These are phyloP conservation scores for Pipistrellus pipistrellus DNA, from an alignment of 2,797 vertebrate genomes.

Conservation along the genomic window DNA sequence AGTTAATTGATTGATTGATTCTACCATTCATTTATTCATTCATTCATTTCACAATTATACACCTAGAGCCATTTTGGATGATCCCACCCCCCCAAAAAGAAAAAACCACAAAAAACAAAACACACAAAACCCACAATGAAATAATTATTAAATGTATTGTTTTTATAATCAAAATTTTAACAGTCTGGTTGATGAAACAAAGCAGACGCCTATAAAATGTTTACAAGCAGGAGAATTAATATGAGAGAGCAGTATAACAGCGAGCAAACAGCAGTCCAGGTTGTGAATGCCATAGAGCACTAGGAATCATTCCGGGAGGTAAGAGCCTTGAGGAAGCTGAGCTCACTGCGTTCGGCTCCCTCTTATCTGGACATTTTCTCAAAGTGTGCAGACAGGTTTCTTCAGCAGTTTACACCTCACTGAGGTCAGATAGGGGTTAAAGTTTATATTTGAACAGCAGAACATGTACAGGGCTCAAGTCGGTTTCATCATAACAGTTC, in stretches of 20 bases:
- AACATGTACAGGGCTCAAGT: background rate
- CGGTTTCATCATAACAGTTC: constrained; percentile 23
- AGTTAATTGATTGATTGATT: background rate
- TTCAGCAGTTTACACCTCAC: background rate
- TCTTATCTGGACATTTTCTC: constrained; percentile 14
- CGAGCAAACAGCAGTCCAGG: background rate
- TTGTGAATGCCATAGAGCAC: background rate
- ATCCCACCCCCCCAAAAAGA: background rate
- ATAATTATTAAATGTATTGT: background rate
- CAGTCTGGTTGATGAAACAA: background rate
- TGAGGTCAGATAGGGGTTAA: constrained; percentile 27
- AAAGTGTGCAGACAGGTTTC: background rate
- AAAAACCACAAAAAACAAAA: too few species aligned
- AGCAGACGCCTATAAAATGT: background rate
- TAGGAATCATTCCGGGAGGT: fast-evolving
- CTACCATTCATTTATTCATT: background rate
- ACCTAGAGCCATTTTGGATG: background rate
- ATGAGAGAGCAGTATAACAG: background rate
- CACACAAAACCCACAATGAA: background rate
- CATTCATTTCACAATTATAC: background rate
- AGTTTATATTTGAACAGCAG: constrained; percentile 41
- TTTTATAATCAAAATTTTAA: constrained; percentile 13
- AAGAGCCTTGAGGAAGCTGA: background rate
- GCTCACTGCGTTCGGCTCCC: background rate
- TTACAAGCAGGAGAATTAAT: background rate